Conservation (phyloP, 2,113 vertebrate species). For the Callospermophilus lateralis region DNA sequence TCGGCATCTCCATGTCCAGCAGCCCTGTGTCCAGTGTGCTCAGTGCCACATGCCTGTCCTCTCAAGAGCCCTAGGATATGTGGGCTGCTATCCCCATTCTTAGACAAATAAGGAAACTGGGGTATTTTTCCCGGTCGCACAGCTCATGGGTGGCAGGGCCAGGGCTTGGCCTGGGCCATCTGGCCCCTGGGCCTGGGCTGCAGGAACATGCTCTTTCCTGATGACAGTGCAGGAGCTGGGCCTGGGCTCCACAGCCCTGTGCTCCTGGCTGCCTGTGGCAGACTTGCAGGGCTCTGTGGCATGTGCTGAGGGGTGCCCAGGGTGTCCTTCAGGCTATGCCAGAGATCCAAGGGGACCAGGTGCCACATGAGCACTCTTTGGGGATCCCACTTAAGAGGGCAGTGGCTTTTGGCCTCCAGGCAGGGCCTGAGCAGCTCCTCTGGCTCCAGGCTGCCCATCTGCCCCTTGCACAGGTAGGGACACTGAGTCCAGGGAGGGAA, state of each 20-base stretch:
- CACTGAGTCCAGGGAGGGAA: background rate
- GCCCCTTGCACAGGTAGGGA: background rate
- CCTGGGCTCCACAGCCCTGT: fast-evolving
- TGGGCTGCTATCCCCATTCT: too few relatives aligned
- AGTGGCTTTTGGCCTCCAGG: background rate
- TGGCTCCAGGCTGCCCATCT: background rate
- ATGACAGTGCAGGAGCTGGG: background rate
- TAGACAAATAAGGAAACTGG: background rate
- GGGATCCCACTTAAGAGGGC: background rate
- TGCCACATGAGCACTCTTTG: background rate
- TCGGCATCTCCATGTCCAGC: background rate
- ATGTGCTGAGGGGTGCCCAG: too few relatives aligned
- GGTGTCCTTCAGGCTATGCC: too few relatives aligned
- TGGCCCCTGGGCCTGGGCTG: background rate
- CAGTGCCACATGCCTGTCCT: too few relatives aligned
- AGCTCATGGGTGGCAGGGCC: fast-evolving
- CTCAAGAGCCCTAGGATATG: fast-evolving
- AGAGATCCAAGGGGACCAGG: background rate
- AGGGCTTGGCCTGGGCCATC: background rate
- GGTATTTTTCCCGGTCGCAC: background rate
- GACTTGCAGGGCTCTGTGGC: fast-evolving
- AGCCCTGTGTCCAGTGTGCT: too few relatives aligned
- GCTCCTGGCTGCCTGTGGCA: background rate
- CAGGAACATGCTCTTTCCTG: background rate
- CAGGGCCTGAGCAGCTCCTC: background rate